Base-by-base conservation (phyloP, 2,797 vertebrate species). In the Pogoniulus pusillus region DNA sequence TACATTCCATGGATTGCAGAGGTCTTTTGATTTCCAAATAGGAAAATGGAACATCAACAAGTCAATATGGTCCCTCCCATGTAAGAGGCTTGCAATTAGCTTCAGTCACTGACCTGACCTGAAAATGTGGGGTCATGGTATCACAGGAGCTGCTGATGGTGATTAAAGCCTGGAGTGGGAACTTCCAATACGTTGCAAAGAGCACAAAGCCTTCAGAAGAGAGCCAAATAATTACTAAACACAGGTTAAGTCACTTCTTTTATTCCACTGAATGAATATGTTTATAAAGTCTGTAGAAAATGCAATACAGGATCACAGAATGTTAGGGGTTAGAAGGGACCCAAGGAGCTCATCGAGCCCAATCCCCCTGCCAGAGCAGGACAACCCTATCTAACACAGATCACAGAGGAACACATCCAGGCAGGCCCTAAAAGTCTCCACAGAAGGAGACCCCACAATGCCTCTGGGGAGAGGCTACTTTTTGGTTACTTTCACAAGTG, bases 1-100 rank as follows among this genome's bases (percentile, higher is more conserved):
- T 54, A 55, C 27, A 29, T 87, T 76, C 89, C 30, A 29, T n/a
- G 62, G 45, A 75, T 89, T 94, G 55, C 63, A 94, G 70, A 93
- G 32, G 12, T 39, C 55, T 89, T 87, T 78, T 89, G 66, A 82
- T 93, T 95, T 92, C 91, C 66, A 83, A 94, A 95, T 4, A 85
- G 26, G n/a, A 75, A 82, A 95, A 87, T 54, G 47, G 63, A 82
- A 90, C 73, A 82, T 81, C 92, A 94, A 75, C 53, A 92, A 75
- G 43, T 78, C 62, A 80, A 49, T 81, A 59, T 4, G 39, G 41
- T 53, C 59, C 78, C 75, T 93, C 90, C 90, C 69, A 63, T 80
- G 37, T 12, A 77, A 82, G 71, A 72, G 34, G 63, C 49, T 73
- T 94, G 35, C 63, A 77, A 94, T 95, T 90, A 92, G 39, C 55